phyloP scores from a whole-genome alignment of 2,888 invertebrate genomes.

The Harmothoe impar region DNA sequence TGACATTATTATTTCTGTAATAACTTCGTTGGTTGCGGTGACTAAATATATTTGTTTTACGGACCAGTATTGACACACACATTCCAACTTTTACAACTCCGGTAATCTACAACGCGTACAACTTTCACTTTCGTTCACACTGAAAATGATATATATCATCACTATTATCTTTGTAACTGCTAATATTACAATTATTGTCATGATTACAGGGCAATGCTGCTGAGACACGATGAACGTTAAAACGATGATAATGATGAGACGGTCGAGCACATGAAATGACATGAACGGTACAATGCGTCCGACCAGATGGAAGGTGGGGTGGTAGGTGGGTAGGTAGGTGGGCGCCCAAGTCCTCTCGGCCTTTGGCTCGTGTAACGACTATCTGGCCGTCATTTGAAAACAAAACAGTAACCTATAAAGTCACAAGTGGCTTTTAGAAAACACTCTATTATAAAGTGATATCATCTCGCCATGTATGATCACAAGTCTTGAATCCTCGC shows the following conservation, averaged over 20 bases:
- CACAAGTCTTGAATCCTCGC: no score
- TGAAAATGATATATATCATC: constrained; percentile 1
- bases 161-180: background rate
- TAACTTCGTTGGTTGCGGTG: no score
- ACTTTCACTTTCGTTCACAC: background rate
- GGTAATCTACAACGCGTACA: background rate
- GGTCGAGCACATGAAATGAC: constrained; percentile 36
- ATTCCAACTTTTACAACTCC: background rate
- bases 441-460: no score
- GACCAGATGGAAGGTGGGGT: background rate
- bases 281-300: background rate
- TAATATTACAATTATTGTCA: background rate
- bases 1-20: no score
- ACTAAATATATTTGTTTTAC: no score
- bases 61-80: no score
- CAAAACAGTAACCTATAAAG: no score
- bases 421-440: no score
- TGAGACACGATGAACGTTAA: constrained; percentile 37
- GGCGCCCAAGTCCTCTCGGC: background rate
- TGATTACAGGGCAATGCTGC: constrained; percentile 37
- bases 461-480: no score
- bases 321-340: constrained; percentile 1
- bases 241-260: constrained; percentile 26
- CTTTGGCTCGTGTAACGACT: no score
- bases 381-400: no score